These are phyloP conservation scores for Diadumene lineata DNA, from an alignment of 92 coral and sea anemone genomes.

Conservation along the genomic window DNA sequence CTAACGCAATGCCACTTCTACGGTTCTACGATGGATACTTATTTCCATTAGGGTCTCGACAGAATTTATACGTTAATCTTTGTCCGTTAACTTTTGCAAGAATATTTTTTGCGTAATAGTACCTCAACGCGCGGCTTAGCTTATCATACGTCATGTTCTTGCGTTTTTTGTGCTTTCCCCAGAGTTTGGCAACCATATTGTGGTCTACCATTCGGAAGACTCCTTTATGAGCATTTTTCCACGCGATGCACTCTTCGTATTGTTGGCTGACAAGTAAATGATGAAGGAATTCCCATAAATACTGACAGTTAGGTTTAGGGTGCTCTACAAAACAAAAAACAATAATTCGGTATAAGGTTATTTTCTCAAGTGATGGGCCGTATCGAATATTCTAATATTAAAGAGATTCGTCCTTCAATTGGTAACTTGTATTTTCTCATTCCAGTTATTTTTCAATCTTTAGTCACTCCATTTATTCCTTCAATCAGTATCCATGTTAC, in stretches of 20 bases:
- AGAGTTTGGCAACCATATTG: conserved; percentile 89
- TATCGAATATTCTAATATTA: no score
- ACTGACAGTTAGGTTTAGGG: conserved; percentile 77
- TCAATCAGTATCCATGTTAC: no score
- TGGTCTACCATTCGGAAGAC: conserved; percentile 90
- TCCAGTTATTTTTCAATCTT: background rate
- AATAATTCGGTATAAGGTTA: background rate
- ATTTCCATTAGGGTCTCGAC: conserved; percentile 76
- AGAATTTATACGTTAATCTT: conserved; percentile 92
- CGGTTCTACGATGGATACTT: conserved; percentile 60
- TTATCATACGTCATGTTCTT: conserved; percentile 98
- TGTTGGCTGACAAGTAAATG: conserved; percentile 63
- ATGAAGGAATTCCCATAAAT: conserved; percentile 94
- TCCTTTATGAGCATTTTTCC: conserved; percentile 91
- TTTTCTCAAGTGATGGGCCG: no score
- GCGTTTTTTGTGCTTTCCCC: conserved; percentile 93
- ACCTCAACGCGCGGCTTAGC: conserved; percentile 92
- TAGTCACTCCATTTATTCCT: background rate
- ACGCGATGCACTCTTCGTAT: conserved; percentile 79
- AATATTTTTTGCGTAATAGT: conserved; percentile 92
- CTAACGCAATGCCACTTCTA: background rate
- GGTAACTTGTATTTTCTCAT: no score
- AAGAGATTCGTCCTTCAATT: no score
- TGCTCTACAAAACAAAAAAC: conserved; percentile 27
- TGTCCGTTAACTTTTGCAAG: conserved; percentile 93